These are phyloP conservation scores for Syritta pipiens DNA, from an alignment of 2,888 invertebrate genomes.

Conservation along the genomic window DNA sequence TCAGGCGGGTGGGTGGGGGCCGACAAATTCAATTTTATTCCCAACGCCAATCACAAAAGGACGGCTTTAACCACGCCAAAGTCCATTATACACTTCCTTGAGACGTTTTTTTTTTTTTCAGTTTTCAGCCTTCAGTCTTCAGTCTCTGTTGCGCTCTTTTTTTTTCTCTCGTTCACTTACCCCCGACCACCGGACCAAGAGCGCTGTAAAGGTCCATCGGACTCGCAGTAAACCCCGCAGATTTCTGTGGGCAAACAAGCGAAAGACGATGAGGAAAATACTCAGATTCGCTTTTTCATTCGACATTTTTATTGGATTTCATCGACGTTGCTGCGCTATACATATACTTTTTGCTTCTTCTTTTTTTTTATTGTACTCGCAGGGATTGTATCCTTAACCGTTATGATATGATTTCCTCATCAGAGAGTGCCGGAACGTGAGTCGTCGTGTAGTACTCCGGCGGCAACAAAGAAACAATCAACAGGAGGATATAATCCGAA, in stretches of 20 bases:
- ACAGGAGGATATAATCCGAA: constrained; percentile 68
- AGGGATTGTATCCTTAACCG: constrained; percentile 67
- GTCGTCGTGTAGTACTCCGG: constrained; percentile 59
- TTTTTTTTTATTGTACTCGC: constrained; percentile 63
- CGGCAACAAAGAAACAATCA: constrained; percentile 68
- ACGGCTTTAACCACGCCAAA: constrained; percentile 25
- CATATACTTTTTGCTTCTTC: neutral
- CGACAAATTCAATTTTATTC: constrained; percentile 30
- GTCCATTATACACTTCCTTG: constrained; percentile 37
- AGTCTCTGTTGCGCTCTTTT: too few species aligned
- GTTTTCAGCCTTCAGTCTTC: neutral
- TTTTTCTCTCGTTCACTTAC: constrained; percentile 5
- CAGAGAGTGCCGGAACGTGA: constrained; percentile 66
- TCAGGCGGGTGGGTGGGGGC: neutral
- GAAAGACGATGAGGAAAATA: constrained; percentile 43
- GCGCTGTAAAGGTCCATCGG: constrained; percentile 44
- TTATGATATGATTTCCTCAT: constrained; percentile 69
- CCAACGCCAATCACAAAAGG: constrained; percentile 28
- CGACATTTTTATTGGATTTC: constrained; percentile 66
- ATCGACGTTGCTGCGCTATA: constrained; percentile 61
- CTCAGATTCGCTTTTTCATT: constrained; percentile 62
- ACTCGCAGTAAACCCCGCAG: constrained; percentile 48
- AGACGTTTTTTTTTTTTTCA: constrained; percentile 12
- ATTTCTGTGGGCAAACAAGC: constrained; percentile 53
- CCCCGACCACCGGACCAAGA: neutral